phyloP scores from a whole-genome alignment of 2,797 vertebrate genomes.

The Centroberyx gerrardi region DNA sequence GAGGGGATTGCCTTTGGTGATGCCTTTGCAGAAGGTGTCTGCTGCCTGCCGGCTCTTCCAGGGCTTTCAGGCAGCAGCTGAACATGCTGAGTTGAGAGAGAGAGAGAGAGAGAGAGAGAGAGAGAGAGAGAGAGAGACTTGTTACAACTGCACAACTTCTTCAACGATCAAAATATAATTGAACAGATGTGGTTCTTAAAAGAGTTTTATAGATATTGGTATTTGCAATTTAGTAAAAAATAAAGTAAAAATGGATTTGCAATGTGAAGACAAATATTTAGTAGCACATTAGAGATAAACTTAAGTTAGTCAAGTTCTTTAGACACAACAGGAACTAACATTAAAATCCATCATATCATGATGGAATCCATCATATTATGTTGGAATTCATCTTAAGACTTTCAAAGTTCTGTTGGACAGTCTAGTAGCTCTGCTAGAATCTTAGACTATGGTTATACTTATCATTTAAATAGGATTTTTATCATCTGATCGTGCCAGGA shows the following conservation, averaged over 20 bases:
- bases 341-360: background rate
- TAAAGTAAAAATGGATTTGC: background rate
- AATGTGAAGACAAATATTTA: background rate
- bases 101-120: constrained; percentile 7
- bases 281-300: background rate
- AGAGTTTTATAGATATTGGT: too few relatives aligned
- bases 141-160: too few relatives aligned
- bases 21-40: constrained; percentile 40
- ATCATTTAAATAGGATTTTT: constrained; percentile 10
- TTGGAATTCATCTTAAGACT: background rate
- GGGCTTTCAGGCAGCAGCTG: constrained; percentile 7
- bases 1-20: constrained; percentile 31
- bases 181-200: too few relatives aligned
- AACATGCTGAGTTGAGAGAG: constrained; percentile 21
- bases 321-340: background rate
- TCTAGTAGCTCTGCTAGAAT: background rate
- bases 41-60: background rate
- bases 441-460: constrained; percentile 5
- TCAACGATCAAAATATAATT: too few relatives aligned
- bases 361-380: background rate
- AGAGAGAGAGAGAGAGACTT: constrained; percentile 3
- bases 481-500: background rate
- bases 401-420: background rate
- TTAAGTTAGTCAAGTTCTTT: too few relatives aligned
- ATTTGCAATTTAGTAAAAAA: too few relatives aligned